Evolutionary conservation across 2,888 invertebrate species (phyloP).

Genomic region (Sceliomorpha sp.): DNA sequence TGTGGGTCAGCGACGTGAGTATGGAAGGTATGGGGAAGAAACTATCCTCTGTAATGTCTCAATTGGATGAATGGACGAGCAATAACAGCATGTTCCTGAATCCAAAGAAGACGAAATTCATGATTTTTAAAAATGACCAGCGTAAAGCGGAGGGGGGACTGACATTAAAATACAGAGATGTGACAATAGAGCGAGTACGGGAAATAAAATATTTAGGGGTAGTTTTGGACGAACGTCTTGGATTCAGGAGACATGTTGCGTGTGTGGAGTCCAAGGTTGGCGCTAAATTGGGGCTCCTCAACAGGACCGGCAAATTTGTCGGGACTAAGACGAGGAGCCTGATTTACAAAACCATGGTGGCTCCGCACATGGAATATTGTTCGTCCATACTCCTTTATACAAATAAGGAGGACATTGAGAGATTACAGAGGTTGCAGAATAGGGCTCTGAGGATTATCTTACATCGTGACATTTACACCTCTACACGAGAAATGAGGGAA

Average conservation of each 20-base stretch:
- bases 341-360: slow-evolving; percentile 13
- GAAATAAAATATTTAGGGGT: slow-evolving; percentile 2
- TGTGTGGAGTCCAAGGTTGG: background rate
- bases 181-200: background rate
- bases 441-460: background rate
- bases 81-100: slow-evolving; percentile 5
- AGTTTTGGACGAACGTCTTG: background rate
- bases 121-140: slow-evolving; percentile 6
- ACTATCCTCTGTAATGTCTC: background rate
- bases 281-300: background rate
- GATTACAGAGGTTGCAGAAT: slow-evolving; percentile 9
- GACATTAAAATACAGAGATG: background rate
- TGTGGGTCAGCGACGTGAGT: background rate
- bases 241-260: background rate
- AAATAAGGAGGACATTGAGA: too few relatives aligned
- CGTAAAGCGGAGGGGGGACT: background rate
- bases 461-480: too few relatives aligned
- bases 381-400: slow-evolving; percentile 9
- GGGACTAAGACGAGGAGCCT: slow-evolving; percentile 4
- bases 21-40: background rate
- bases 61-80: background rate
- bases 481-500: too few relatives aligned
- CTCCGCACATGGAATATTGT: slow-evolving; percentile 13
- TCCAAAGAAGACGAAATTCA: background rate
- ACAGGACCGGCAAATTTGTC: background rate